Base-by-base conservation (phyloP, 2,113 vertebrate species). In the Sterna hirundo region DNA sequence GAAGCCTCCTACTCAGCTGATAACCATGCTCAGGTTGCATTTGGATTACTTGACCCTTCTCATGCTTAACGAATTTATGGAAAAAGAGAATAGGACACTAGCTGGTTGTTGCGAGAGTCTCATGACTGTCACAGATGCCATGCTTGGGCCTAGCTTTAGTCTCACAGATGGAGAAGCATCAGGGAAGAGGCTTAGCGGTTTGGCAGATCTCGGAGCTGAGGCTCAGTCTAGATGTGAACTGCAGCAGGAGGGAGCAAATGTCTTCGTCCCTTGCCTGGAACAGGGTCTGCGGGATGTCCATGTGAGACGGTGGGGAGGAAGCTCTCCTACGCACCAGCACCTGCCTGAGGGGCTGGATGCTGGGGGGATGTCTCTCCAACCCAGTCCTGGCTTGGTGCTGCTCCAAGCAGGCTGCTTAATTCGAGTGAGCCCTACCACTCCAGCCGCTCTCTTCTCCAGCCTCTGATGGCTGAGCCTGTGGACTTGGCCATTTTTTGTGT, bases 1-100 rank as follows among this genome's bases (percentile, higher is more conserved):
- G 93, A 90, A 95, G 84, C 89, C 86, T 89, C 74, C 88, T 57
- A n/a, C 86, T 91, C 3, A 2, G 64, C 88, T 91, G 91, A 89
- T 95, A 93, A 65, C 76, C 5, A 1, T 65, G 61, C 88, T 95
- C 72, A 46, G 70, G 88, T 94, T 95, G 54, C 54, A 3, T 34
- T 83, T 42, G 52, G 57, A 14, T 90, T 66, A 58, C 54, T 88
- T 95, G 96, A 96, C 87, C 87, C 58, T 74, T 91, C 49, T 84
- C 49, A 18, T 65, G 66, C 29, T 66, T 66, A 90, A 90, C 10
- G 10, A 71, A 72, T 51, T 61, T 13, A 2, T 49, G 87, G 81
- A 80, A 90, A 77, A 90, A 93, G 83, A 60, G 49, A 25, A 6
- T 10, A 34, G 66, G 75, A 62, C 32, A 54, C 42, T 36, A 58